Base-by-base conservation (phyloP, 1,140 invertebrate species). In the Drosophila chauvacae region DNA sequence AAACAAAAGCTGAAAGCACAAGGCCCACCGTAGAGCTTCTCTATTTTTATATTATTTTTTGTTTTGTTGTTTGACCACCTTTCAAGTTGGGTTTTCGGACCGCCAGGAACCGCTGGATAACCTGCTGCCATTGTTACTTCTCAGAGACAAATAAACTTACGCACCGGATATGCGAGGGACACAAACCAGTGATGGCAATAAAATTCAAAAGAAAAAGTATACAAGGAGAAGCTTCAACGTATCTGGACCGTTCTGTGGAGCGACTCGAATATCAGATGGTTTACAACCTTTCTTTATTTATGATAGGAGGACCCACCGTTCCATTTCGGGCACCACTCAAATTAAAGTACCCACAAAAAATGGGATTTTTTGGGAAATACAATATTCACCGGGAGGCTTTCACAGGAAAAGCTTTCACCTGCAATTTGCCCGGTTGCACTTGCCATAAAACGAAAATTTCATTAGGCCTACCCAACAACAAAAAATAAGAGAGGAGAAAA, bases 401-500 rank as follows among this genome's bases (percentile, higher is more conserved):
- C 5, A 14, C 28, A 35, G 45, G 20, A 78, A 77, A 78, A 78
- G 75, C 75, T 79, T 79, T 79, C 66, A 79, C 75, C 75, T 71
- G 75, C 77, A 79, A 72, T 79, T 78, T 72, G 50, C 65, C 57
- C 56, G 33, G 42, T 16, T 78, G 66, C 76, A 78, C 75, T 74
- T 74, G 69, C 58, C 41, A 60, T 74, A 74, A 74, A 74, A 73
- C 53, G 60, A 78, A 79, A 79, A 79, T 79, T 78, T 79, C 75
- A 77, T 79, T 78, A 72, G 76, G 65, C 77, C 75, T 65, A 62
- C 66, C 37, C 11, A 9, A 23, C 59, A 14, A 26, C 11, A 16
- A 33, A 28, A 39, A 16, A 28, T 35, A 30, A 26, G 23, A 35
- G 37, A 37, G 18, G 20, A 44, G 30, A 71, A 75, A 76, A 72